Evolutionary conservation across 2,888 invertebrate genomes (phyloP), one percentile per base, ranked within the genome.

Genomic region (Drosophila kuntzei): DNA sequence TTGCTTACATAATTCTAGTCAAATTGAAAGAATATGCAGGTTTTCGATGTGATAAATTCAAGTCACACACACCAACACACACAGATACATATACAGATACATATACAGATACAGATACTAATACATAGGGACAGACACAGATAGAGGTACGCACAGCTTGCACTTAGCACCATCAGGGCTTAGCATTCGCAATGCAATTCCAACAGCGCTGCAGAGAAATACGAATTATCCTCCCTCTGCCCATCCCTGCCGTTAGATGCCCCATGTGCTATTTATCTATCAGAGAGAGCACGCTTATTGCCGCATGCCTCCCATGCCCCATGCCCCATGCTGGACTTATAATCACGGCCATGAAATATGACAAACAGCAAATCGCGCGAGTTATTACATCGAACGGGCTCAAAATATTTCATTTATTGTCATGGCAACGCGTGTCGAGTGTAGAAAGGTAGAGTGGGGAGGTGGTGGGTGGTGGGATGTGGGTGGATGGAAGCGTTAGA

Each of bases 331-430:
- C 71, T 43, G 66, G 72, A 58, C 77, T 76, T 62, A 76, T 76
- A 75, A 71, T 76, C 68, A 57, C 62, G 47, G 68, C 32, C 54
- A 76, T 76, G 73, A 86, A 83, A 83, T 83, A 82, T 83, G 87
- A 86, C 84, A 78, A 78, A 76, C 75, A 77, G 87, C 71, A 69
- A 74, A 71, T 64, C 79, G 82, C 72, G 70, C 66, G 63, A 77
- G 79, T 82, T 87, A 83, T 83, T 87, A 85, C 76, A 83, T 82
- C 66, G 80, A 74, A 77, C 77, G 74, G 82, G 79, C 82, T 84
- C 79, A 87, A 82, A 78, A 86, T 86, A 78, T 81, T 83, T 75
- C 87, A 83, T 81, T 81, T 86, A 83, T 83, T 72, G 78, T 66
- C 86, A 76, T 77, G 71, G 60, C 68, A 64, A 71, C 79, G 58